A percentile compares a stretch with the other conserved stretches of the same genome.
Evolutionary conservation across 2,888 invertebrate genomes (phyloP).

Genomic region (Subacronicta megacephala): DNA sequence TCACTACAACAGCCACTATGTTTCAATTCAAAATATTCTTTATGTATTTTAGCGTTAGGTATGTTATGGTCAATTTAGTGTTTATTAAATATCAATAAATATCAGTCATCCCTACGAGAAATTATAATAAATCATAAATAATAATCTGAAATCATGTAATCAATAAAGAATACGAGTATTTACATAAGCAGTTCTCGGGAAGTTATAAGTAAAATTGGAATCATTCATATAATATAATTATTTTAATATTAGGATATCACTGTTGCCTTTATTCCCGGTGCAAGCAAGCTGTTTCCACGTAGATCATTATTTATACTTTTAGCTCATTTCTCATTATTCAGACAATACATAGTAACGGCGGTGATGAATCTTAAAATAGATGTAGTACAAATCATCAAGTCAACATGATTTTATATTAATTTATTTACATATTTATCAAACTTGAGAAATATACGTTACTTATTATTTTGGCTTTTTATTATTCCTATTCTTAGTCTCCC

Average conservation of each 20-base stretch:
- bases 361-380: slow-evolving; percentile 78
- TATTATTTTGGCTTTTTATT: slow-evolving; percentile 57
- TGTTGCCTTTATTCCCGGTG: slow-evolving; percentile 62
- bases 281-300: slow-evolving; percentile 66
- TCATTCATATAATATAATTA: slow-evolving; percentile 24
- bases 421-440: slow-evolving; percentile 81
- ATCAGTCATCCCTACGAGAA: slow-evolving; percentile 10
- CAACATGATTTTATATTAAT: slow-evolving; percentile 72
- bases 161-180: slow-evolving; percentile 11
- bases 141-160: slow-evolving; percentile 19
- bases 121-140: slow-evolving; percentile 4
- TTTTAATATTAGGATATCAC: slow-evolving; percentile 36
- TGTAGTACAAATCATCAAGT: slow-evolving; percentile 72
- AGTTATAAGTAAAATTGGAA: slow-evolving; percentile 13
- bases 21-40: no score
- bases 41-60: no score
- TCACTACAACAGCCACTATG: no score
- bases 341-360: slow-evolving; percentile 73
- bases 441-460: slow-evolving; percentile 71
- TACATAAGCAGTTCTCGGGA: slow-evolving; percentile 4
- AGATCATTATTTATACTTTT: slow-evolving; percentile 57
- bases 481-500: slow-evolving; percentile 4
- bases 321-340: slow-evolving; percentile 66
- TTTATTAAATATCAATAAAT: slow-evolving; percentile 12
- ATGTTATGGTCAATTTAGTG: neutral